Conservation (phyloP, 30 jellyfish, hydroid and myxozoan genomes). For the Nemopilema nomurai region DNA sequence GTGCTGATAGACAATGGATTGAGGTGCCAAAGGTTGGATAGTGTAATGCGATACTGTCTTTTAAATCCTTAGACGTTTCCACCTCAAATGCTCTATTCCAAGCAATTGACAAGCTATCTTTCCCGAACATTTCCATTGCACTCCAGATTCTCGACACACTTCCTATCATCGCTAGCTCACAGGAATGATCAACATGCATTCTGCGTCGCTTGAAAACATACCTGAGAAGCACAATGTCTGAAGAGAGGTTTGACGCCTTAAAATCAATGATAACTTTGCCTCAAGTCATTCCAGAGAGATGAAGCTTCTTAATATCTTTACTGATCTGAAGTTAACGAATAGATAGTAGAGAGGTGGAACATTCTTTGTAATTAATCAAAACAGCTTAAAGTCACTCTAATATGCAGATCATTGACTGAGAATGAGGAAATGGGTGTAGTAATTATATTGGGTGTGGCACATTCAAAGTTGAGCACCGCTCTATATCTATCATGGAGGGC, state of each 20-base stretch:
- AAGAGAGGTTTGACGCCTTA: slow-evolving; percentile 28
- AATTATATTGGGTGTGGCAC: background rate
- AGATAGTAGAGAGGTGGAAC: background rate
- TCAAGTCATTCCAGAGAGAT: background rate
- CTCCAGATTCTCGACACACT: slow-evolving; percentile 57
- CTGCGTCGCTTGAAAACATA: slow-evolving; percentile 56
- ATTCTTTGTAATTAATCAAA: background rate
- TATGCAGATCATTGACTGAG: background rate
- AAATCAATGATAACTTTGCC: slow-evolving; percentile 10
- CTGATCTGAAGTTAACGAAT: background rate
- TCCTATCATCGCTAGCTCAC: slow-evolving; percentile 72
- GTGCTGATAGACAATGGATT: no score
- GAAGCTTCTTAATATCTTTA: background rate
- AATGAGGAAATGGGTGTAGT: background rate
- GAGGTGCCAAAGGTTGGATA: no score
- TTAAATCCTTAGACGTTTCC: no score
- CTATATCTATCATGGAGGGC: no score
- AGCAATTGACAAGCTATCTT: slow-evolving; percentile 29
- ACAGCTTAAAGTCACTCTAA: background rate
- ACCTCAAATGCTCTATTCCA: slow-evolving; percentile 26
- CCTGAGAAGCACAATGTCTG: slow-evolving; percentile 51
- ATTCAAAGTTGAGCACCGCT: background rate
- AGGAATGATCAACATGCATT: slow-evolving; percentile 65
- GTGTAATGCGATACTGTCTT: no score
- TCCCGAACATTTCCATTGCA: slow-evolving; percentile 57